Base-by-base conservation (phyloP, 2,113 vertebrate species). In the Gymnorhina tibicen region DNA sequence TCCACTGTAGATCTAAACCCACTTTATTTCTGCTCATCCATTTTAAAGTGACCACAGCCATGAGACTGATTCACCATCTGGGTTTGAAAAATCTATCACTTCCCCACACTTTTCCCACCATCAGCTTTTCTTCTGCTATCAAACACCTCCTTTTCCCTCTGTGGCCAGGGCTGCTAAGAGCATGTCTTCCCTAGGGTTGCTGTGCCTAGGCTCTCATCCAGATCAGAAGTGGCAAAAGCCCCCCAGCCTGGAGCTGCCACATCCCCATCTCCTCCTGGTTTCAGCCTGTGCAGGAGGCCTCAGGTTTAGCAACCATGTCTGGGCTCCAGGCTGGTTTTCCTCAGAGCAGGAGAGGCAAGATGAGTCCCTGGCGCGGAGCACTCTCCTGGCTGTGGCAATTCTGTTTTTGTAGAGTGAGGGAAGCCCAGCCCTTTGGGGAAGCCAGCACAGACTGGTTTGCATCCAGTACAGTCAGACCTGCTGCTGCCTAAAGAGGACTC, bases 251-350 rank as follows among this genome's bases (percentile, higher is more conserved):
- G 20, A 22, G 20, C 35, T 44, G 35, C 33, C 39, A 9, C 21
- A 8, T 52, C 39, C 23, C 26, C 58, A 14, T 44, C 37, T 62
- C 64, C 58, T 39, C 55, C 69, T 66, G 49, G 7, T 9, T 76
- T 28, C 39, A 8, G 42, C 35, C 50, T 32, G 4, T 13, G 17
- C 58, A 10, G 0, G 4, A 58, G 42, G 16, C 37, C 22, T 1
- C 0, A 0, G 27, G 27, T 28, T 9, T 2, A 82, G 66, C 49
- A 49, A 22, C 30, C 13, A 0, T 2, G 12, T 11, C 23, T 9
- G 22, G 33, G 17, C 33, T 82, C 63, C 6, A 20, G 16, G 46
- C 23, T 70, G 47, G 37, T 15, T 66, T 35, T 58, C n/a, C 67
- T 62, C 62, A 58, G 74, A 7, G 3, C 7, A 33, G 67, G 39